A percentile compares a stretch with the other conserved stretches of the same genome.
Evolutionary conservation across 2,888 invertebrate species (phyloP).

Genomic region (Netelia virgata): DNA sequence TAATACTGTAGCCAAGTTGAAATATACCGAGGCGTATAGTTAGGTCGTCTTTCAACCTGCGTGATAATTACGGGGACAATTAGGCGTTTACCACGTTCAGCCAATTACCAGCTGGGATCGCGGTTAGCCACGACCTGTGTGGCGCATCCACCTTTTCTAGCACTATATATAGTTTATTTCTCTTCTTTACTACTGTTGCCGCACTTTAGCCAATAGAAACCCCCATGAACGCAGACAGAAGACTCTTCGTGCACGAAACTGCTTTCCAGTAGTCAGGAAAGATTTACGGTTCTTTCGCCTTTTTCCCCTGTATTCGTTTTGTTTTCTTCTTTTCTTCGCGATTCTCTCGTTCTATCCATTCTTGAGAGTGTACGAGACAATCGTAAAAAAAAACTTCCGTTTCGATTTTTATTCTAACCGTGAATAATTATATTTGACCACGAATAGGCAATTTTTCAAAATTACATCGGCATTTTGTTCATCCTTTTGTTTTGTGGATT

Average conservation of each 20-base stretch:
- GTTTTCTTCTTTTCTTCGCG: background rate
- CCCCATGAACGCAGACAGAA: constrained; percentile 27
- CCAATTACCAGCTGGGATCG: constrained; percentile 71
- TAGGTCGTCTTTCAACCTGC: constrained; percentile 37
- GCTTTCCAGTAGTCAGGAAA: constrained; percentile 42
- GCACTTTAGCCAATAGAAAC: constrained; percentile 13
- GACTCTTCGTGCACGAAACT: constrained; percentile 35
- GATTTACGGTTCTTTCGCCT: constrained; percentile 64
- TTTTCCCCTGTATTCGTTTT: background rate
- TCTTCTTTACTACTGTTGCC: constrained; percentile 20
- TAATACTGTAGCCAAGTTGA: constrained; percentile 5
- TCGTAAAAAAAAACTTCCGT: too few relatives aligned
- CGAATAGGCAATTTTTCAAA: background rate
- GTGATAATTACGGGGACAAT: constrained; percentile 64
- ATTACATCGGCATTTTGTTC: too few relatives aligned
- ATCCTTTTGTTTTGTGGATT: too few relatives aligned
- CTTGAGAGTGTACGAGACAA: background rate
- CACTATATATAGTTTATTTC: constrained; percentile 3
- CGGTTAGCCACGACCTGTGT: constrained; percentile 74
- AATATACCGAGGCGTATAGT: constrained; percentile 34
- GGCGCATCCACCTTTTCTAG: constrained; percentile 67
- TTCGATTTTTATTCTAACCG: too few relatives aligned
- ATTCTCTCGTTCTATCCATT: background rate
- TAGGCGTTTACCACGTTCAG: constrained; percentile 75
- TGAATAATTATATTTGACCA: background rate